Evolutionary conservation across 2,113 vertebrate species (phyloP).

Genomic region (Zosterops hypoxanthus): DNA sequence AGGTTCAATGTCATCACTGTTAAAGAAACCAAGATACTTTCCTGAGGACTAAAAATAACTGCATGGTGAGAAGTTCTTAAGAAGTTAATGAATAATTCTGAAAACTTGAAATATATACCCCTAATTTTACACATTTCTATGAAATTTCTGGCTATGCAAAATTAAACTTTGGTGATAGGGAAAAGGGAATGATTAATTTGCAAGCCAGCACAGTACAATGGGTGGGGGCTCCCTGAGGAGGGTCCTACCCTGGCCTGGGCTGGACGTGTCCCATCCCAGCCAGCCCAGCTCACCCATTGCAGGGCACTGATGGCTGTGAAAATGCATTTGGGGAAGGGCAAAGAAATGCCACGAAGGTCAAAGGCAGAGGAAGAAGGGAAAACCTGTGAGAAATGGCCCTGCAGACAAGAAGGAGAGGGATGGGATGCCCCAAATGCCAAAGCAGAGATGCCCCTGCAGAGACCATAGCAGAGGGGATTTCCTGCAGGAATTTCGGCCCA

Average conservation of each 20-base stretch:
- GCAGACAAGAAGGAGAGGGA: no score
- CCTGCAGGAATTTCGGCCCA: neutral
- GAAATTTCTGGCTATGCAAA: neutral
- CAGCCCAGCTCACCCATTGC: rapidly evolving
- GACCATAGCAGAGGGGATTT: neutral
- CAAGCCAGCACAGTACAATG: neutral
- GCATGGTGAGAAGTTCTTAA: neutral
- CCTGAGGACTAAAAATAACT: neutral
- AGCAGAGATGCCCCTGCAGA: neutral
- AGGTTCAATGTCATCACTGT: neutral
- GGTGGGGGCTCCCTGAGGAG: rapidly evolving
- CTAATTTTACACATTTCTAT: neutral
- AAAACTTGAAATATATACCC: neutral
- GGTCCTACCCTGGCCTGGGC: rapidly evolving
- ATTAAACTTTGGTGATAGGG: neutral
- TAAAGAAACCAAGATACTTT: neutral
- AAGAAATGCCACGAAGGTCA: neutral
- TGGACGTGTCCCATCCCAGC: rapidly evolving
- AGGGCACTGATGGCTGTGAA: rapidly evolving
- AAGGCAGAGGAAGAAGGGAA: neutral
- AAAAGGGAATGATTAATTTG: neutral
- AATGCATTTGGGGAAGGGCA: neutral
- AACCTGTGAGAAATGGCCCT: rapidly evolving
- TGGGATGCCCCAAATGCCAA: neutral
- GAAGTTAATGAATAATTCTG: neutral